Evolutionary conservation across 23 tunicate species (phyloP), one percentile per base, ranked within the genome.

Genomic region (Ciona savignyi): DNA sequence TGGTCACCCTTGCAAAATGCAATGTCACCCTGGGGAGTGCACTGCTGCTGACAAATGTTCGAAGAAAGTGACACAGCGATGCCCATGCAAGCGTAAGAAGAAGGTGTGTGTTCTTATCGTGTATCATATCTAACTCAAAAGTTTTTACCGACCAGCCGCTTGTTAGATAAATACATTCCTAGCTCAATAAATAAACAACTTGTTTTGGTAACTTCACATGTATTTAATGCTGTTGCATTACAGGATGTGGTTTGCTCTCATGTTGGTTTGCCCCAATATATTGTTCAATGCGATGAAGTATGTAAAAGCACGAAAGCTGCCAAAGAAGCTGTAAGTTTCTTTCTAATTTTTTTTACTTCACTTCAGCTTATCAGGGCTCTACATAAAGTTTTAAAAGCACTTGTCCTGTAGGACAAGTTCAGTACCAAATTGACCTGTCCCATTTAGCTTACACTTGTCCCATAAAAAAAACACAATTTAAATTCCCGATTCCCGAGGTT

Each of bases 1-100:
- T 34, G 82, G 74, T 21, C 97, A 90, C 70, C 11, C 35, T 25
- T 90, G 97, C 67, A 73, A 85, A 31, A 30, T 34, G 27, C 51
- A n/a, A 4, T 90, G 97, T 32, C 97, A 90, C 63, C 67, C 65
- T n/a, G 97, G 97, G 6, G 71, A 64, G 22, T 90, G 97, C 56
- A 75, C 86, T 21, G 24, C 80, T 25, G 70, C 85, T 31, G 81
- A 70, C 30, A 23, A 34, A 32, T 90, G 97, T 70, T 25, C 24
- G 60, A 90, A 90, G 74, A 79, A 79, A 71, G 74, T 90, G 27
- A 51, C 73, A 27, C 31, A 78, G 25, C 70, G 70, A 29, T 90
- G 97, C 49, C 70, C 75, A 3, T 90, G 97, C 75, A 90, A 83
- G 49, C 62, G 96, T 67, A 78, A 33, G 25, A 89, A 83, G 66